A percentile compares a stretch with the other conserved stretches of the same genome.
phyloP scores from a whole-genome alignment of 2,113 vertebrate species.

The Gobius niger region DNA sequence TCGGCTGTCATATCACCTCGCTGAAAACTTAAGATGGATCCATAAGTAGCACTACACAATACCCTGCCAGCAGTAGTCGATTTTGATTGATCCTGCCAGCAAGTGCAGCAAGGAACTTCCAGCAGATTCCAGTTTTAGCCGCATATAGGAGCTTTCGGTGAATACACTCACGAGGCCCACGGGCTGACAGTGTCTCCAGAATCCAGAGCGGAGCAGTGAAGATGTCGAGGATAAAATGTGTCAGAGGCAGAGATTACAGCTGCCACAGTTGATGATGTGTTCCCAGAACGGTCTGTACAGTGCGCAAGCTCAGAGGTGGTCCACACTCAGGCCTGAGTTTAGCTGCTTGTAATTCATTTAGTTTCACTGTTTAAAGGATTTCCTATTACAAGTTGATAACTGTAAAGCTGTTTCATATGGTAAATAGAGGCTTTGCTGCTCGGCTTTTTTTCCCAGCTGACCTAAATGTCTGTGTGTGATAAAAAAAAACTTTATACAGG shows the following conservation, averaged over 20 bases:
- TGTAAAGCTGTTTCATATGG: neutral
- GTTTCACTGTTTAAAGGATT: neutral
- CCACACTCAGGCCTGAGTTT: neutral
- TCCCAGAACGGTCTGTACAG: neutral
- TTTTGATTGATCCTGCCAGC: neutral
- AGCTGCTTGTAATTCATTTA: neutral
- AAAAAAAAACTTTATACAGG: too few relatives aligned
- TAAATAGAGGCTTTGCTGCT: neutral
- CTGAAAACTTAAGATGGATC: too few relatives aligned
- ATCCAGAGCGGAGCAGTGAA: constrained; percentile 1
- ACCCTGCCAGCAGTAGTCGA: neutral
- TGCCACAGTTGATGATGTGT: constrained; percentile 3
- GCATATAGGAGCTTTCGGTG: neutral
- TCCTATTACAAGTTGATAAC: neutral
- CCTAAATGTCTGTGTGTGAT: neutral
- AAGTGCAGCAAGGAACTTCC: neutral
- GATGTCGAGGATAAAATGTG: constrained; percentile 2
- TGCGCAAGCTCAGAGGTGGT: neutral
- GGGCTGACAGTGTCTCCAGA: neutral
- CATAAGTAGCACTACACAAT: too few relatives aligned
- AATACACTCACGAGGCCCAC: neutral
- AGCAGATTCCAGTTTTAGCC: neutral
- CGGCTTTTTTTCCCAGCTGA: too few relatives aligned
- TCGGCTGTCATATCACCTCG: too few relatives aligned
- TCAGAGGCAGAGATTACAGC: constrained; percentile 11